A percentile compares a stretch with the other conserved stretches of the same genome.
Conservation (phyloP, 2,888 invertebrate species). For the Parnassius mnemosyne region DNA sequence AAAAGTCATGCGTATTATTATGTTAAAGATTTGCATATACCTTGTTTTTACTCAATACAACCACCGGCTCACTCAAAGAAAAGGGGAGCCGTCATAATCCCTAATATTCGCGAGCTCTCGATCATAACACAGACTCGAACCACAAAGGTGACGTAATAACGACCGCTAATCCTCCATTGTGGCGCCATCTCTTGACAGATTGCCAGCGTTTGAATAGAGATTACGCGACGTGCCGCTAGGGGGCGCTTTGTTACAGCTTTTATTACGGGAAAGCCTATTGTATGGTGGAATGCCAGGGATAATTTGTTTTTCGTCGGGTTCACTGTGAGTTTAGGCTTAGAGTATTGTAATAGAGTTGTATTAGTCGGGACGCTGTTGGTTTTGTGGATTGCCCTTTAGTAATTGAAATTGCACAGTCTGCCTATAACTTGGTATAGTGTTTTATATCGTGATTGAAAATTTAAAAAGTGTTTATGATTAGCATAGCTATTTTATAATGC, state of each 20-base stretch:
- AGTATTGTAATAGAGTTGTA: constrained; percentile 21
- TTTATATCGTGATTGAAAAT: no score
- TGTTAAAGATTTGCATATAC: constrained; percentile 14
- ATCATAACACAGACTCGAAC: constrained; percentile 55
- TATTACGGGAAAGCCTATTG: constrained; percentile 66
- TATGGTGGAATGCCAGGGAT: constrained; percentile 46
- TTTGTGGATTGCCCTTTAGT: not conserved
- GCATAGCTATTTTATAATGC: no score
- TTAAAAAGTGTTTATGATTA: no score
- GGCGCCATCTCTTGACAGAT: constrained; percentile 78
- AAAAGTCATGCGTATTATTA: not conserved
- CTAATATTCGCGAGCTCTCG: constrained; percentile 72
- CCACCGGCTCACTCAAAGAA: constrained; percentile 39
- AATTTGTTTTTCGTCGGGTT: constrained; percentile 66
- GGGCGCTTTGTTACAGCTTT: constrained; percentile 63
- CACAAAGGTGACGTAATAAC: constrained; percentile 78
- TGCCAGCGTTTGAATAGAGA: constrained; percentile 69
- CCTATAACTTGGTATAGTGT: no score
- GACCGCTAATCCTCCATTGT: constrained; percentile 75
- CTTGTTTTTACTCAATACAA: constrained; percentile 18
- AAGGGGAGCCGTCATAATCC: constrained; percentile 74
- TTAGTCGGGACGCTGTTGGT: constrained; percentile 28
- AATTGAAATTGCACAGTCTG: not conserved
- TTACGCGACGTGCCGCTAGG: constrained; percentile 54
- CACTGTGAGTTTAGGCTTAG: constrained; percentile 28